Conservation (phyloP, 1,140 invertebrate species). For the Brevipalpus yothersi region DNA sequence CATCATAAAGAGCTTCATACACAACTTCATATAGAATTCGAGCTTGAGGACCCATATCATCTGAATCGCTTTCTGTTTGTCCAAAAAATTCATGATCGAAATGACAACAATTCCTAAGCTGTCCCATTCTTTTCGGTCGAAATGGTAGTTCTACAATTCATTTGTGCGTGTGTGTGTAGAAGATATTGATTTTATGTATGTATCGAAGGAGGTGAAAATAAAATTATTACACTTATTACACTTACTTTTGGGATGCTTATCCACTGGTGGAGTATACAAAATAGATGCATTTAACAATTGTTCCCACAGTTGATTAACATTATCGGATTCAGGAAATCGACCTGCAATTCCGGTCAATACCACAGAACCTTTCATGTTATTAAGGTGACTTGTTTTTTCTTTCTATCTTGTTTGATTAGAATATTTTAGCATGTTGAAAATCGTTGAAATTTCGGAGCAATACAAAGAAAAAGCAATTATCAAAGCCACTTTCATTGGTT, state of each 20-base stretch:
- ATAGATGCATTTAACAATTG: conserved; percentile 61
- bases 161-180: background rate
- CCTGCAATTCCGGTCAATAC: conserved; percentile 72
- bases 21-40: conserved; percentile 64
- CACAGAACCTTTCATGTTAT: conserved; percentile 18
- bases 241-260: conserved; percentile 34
- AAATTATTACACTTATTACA: background rate
- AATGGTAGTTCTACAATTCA: background rate
- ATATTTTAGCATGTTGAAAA: too few species aligned
- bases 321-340: conserved; percentile 59
- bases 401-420: too few species aligned
- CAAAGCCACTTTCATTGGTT: too few species aligned
- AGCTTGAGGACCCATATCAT: conserved; percentile 40
- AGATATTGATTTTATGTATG: background rate
- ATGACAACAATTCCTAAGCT: conserved; percentile 50
- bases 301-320: conserved; percentile 64
- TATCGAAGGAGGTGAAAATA: background rate
- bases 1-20: conserved; percentile 77
- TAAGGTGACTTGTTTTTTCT: too few species aligned
- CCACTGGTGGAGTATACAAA: conserved; percentile 59
- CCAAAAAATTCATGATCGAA: conserved; percentile 87
- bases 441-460: too few species aligned
- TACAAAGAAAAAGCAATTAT: too few species aligned
- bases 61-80: conserved; percentile 22
- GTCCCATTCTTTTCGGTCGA: background rate